These are phyloP conservation scores for Coptodon rendalli DNA, from an alignment of 2,113 vertebrate genomes.

Conservation along the genomic window DNA sequence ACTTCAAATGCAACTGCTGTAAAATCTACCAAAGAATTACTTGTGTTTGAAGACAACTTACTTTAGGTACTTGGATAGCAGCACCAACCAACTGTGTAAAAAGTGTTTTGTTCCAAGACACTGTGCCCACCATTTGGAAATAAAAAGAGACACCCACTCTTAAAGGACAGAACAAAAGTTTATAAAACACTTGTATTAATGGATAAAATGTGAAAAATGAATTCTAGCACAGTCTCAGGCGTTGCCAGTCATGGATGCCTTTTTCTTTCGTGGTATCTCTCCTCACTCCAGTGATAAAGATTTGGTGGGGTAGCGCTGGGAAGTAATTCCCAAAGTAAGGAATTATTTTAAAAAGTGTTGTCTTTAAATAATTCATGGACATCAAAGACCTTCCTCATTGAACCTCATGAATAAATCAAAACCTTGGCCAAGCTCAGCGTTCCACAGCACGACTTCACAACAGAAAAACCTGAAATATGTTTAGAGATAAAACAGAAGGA, in stretches of 20 bases:
- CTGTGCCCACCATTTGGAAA: slow-evolving; percentile 12
- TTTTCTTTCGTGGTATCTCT: neutral
- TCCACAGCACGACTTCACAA: slow-evolving; percentile 32
- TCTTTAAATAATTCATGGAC: slow-evolving; percentile 63
- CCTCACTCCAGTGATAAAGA: neutral
- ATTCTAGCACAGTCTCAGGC: neutral
- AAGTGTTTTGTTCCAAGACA: slow-evolving; percentile 17
- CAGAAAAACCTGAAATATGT: slow-evolving; percentile 23
- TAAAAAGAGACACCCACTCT: slow-evolving; percentile 5
- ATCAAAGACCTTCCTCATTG: slow-evolving; percentile 64
- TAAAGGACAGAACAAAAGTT: neutral
- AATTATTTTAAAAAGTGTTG: slow-evolving; percentile 45
- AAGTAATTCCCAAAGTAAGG: slow-evolving; percentile 41
- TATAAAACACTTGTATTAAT: neutral
- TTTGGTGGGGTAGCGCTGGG: neutral
- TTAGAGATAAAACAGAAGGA: slow-evolving; percentile 12
- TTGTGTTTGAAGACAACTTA: neutral
- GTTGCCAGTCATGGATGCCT: neutral
- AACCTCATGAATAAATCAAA: slow-evolving; percentile 69
- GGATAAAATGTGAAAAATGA: neutral
- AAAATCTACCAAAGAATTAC: neutral
- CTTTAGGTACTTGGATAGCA: neutral
- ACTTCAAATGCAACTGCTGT: neutral
- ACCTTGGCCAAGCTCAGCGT: slow-evolving; percentile 43
- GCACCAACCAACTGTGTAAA: slow-evolving; percentile 9